Percentiles rank a stretch among this genome's conserved stretches.
phyloP scores from a whole-genome alignment of 2,888 invertebrate genomes.

The Tricholauxania praeusta region DNA sequence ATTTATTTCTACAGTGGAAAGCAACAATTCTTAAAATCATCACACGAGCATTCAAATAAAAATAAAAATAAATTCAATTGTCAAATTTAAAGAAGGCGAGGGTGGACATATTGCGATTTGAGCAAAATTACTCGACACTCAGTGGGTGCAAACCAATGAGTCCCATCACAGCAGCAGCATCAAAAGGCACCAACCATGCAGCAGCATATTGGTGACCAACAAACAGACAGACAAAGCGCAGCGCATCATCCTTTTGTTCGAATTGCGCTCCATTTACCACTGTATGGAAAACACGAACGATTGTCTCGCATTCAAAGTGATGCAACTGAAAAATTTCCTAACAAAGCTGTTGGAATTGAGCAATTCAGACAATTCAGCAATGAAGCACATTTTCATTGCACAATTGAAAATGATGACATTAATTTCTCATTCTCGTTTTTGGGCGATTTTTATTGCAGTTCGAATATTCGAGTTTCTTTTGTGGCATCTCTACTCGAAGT shows the following conservation, averaged over 20 bases:
- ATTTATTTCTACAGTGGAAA: conserved; percentile 2
- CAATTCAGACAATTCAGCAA: conserved; percentile 25
- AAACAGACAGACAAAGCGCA: not conserved
- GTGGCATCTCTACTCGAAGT: not conserved
- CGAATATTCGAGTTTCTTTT: not conserved
- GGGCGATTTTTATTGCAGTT: no score
- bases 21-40: not conserved
- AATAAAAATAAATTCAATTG: conserved; percentile 29
- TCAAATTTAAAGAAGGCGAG: conserved; percentile 31
- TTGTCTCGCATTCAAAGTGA: conserved; percentile 22
- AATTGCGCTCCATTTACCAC: conserved; percentile 28
- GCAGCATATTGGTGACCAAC: not conserved
- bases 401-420: conserved; percentile 25
- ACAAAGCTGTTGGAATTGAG: conserved; percentile 31
- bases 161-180: not conserved
- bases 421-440: not conserved
- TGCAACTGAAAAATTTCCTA: conserved; percentile 21
- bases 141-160: conserved; percentile 5
- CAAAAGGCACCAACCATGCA: not conserved
- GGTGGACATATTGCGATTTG: conserved; percentile 20
- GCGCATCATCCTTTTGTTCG: not conserved
- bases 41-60: not conserved
- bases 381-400: not conserved
- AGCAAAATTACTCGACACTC: conserved; percentile 34
- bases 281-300: conserved; percentile 34